Evolutionary conservation across 2,797 vertebrate species (phyloP), one percentile per base, ranked within the genome.

Genomic region (Pseudochirops cupreus): DNA sequence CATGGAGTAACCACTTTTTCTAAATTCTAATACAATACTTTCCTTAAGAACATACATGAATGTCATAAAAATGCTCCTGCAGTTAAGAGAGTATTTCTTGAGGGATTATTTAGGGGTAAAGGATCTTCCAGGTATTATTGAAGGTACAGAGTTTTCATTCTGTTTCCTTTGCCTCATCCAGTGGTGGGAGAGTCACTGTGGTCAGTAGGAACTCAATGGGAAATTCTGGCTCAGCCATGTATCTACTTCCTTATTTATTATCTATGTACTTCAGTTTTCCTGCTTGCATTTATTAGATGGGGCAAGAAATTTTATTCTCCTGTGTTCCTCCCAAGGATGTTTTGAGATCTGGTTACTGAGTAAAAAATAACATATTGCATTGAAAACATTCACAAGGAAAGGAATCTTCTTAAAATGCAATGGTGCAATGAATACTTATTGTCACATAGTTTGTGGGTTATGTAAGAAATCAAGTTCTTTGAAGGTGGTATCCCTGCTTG

Each of bases 111-210:
- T 74, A 11, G n/a, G 55, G 62, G 18, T 12, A 1, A 52, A 92
- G 59, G 87, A 11, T 92, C 87, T 94, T 94, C 52, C 18, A 56
- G 91, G 67, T 94, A 90, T 2, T 56, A 21, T 46, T 93, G 26
- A 62, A 93, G 46, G 89, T 91, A 46, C 39, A 93, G 82, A 24
- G 4, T 91, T 89, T 94, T 2, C 50, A 5, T 93, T 50, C 24
- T 1, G 90, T 96, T 96, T 54, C 28, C 29, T 94, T 97, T 96
- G 39, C 39, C 93, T 93, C 55, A 93, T 93, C 67, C 9, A 11
- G 74, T 29, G n/a, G 10, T 56, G 56, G 18, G 56, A 67, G 54
- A 94, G 92, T 33, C 13, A 1, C 52, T 10, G 3, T 1, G 21
- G 24, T 24, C 24, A 24, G 3, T 26, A 91, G 56, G 52, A 91